A percentile compares a stretch with the other conserved stretches of the same genome.
phyloP scores from a whole-genome alignment of 2,888 invertebrate species.

The Drosophila subquinaria region DNA sequence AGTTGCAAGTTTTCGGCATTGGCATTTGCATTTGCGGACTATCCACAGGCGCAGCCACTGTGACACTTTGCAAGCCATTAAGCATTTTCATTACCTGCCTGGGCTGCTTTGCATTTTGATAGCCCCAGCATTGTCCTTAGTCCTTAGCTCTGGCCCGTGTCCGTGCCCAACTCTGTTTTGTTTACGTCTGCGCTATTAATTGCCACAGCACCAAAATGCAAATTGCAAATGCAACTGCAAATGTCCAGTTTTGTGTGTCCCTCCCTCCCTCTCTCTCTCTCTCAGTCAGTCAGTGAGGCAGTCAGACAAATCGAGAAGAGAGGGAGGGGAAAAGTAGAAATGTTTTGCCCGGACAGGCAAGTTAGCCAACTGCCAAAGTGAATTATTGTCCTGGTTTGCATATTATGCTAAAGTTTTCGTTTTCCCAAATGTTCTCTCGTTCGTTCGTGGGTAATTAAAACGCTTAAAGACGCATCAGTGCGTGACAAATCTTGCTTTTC shows the following conservation, averaged over 20 bases:
- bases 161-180: slow-evolving; percentile 43
- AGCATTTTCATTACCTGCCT: slow-evolving; percentile 78
- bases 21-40: slow-evolving; percentile 37
- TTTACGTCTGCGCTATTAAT: slow-evolving; percentile 81
- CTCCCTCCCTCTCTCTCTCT: neutral
- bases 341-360: slow-evolving; percentile 32
- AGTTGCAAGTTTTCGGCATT: slow-evolving; percentile 52
- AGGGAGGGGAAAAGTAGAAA: neutral
- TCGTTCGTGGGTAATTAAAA: slow-evolving; percentile 83
- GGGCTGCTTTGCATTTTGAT: slow-evolving; percentile 77
- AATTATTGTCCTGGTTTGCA: slow-evolving; percentile 81
- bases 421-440: slow-evolving; percentile 41
- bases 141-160: slow-evolving; percentile 21
- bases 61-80: slow-evolving; percentile 81
- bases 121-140: slow-evolving; percentile 63
- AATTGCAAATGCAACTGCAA: slow-evolving; percentile 77
- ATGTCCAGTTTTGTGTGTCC: slow-evolving; percentile 36
- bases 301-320: slow-evolving; percentile 1
- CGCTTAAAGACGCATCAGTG: slow-evolving; percentile 83
- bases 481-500: slow-evolving; percentile 83
- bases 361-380: slow-evolving; percentile 76
- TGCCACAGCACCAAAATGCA: slow-evolving; percentile 79
- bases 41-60: slow-evolving; percentile 75
- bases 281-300: slow-evolving; percentile 10
- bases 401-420: slow-evolving; percentile 77